A percentile compares a stretch with the other conserved stretches of the same genome.
phyloP scores from a whole-genome alignment of 2,797 vertebrate genomes.

The Paramormyrops hopkinsi region DNA sequence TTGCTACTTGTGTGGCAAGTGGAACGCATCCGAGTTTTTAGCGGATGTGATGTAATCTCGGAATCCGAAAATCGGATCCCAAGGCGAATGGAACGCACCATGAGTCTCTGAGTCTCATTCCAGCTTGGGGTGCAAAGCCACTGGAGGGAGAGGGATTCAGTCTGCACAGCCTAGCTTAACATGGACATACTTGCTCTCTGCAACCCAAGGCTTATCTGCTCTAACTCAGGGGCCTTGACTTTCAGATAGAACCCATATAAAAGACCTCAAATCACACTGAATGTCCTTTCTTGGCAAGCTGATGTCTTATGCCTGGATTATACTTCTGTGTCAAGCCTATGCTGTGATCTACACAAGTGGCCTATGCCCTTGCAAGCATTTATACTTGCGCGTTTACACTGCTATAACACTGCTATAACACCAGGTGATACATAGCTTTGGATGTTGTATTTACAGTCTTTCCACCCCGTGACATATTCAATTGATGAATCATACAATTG shows the following conservation, averaged over 20 bases:
- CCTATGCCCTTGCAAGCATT: not conserved
- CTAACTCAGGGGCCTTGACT: not conserved
- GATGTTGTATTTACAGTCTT: not conserved
- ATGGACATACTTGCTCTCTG: not conserved
- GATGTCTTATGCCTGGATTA: not conserved
- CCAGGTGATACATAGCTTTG: not conserved
- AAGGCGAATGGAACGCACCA: no score
- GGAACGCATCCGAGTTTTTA: no score
- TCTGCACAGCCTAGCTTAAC: not conserved
- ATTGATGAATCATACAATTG: not conserved
- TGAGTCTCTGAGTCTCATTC: not conserved
- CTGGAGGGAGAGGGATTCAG: not conserved
- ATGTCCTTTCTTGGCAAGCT: not conserved
- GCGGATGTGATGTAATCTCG: no score
- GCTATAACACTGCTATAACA: not conserved
- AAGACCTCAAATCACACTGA: not conserved
- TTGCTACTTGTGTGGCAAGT: no score
- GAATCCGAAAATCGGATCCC: no score
- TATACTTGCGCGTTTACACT: not conserved
- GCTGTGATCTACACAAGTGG: not conserved
- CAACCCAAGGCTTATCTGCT: not conserved
- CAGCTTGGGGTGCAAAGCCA: not conserved
- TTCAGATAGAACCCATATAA: not conserved
- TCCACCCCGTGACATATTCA: not conserved
- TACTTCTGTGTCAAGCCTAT: not conserved